Evolutionary conservation across 1,140 invertebrate genomes (phyloP), one percentile per base, ranked within the genome.

Genomic region (Orius laevigatus): DNA sequence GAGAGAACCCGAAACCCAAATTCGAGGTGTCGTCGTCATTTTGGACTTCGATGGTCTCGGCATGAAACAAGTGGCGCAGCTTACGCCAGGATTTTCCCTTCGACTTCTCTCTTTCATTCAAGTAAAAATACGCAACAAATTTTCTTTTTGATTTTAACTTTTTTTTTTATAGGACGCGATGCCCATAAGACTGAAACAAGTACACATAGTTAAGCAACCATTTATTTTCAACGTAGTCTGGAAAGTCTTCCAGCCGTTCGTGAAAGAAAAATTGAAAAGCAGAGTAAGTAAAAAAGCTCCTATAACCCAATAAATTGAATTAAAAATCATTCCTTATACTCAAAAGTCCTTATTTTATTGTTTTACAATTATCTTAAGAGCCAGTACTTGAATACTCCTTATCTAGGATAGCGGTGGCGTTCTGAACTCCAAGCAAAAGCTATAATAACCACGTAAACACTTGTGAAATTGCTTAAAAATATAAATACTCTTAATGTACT

Each of bases 131-230:
- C 19, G 11, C 2, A 45, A 3, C 3, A 32, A 31, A n/a, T 45
- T 31, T n/a, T n/a, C 43, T 2, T 31, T n/a, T n/a, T n/a, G n/a
- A 45, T 31, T 32, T 10, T 8, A 31, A 12, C 10, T 31, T 45
- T 72, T 69, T 20, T 84, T 83, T 60, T 81, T 85, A 46, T 81
- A 87, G 64, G 84, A 91, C 52, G 85, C 85, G 2, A 87, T 91
- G 76, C 87, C 88, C 18, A 66, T 88, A 11, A 71, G 88, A 51
- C 73, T 92, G 56, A 89, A 87, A 62, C 84, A 87, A 61, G 81
- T 92, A 9, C 88, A 92, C 65, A 81, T 93, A 57, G 78, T 93
- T 0, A 90, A 89, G 59, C 79, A 92, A 58, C 87, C 88, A 0
- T 84, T 81, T 66, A 67, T 91, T 40, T 90, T 92, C 63, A 88